Evolutionary conservation across 2,797 vertebrate species (phyloP).

Genomic region (Chaunax sp.): DNA sequence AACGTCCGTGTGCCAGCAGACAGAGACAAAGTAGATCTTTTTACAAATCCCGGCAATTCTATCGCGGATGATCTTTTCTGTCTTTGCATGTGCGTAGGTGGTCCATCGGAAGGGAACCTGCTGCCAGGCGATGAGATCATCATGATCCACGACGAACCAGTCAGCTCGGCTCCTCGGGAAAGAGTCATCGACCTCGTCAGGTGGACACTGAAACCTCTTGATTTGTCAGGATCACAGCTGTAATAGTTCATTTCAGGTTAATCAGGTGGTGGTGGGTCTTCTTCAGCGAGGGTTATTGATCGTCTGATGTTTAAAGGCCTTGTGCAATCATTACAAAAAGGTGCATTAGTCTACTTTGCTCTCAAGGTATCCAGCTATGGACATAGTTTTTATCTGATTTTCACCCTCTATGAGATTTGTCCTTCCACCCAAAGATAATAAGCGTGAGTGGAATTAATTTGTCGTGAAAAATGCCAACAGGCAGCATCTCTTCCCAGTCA

Average conservation of each 20-base stretch:
- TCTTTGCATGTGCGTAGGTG: constrained; percentile 75
- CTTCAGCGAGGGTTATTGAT: background rate
- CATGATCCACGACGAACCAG: constrained; percentile 95
- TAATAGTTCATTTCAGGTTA: background rate
- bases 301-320: background rate
- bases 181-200: constrained; percentile 97
- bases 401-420: background rate
- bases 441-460: background rate
- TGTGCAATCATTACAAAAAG: background rate
- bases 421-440: background rate
- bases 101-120: constrained; percentile 94
- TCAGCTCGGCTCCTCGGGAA: constrained; percentile 92
- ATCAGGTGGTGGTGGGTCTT: background rate
- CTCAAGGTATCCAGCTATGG: background rate
- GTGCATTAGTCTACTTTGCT: too few species aligned
- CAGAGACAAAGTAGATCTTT: too few species aligned
- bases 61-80: background rate
- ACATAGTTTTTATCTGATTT: too few species aligned
- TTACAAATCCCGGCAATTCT: too few species aligned
- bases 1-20: background rate
- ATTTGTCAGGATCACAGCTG: constrained; percentile 2
- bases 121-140: constrained; percentile 96
- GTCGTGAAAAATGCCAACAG: background rate
- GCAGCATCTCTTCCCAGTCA: too few species aligned
- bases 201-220: constrained; percentile 66